Conservation (phyloP, 1,140 invertebrate species). For the Atta texana region DNA sequence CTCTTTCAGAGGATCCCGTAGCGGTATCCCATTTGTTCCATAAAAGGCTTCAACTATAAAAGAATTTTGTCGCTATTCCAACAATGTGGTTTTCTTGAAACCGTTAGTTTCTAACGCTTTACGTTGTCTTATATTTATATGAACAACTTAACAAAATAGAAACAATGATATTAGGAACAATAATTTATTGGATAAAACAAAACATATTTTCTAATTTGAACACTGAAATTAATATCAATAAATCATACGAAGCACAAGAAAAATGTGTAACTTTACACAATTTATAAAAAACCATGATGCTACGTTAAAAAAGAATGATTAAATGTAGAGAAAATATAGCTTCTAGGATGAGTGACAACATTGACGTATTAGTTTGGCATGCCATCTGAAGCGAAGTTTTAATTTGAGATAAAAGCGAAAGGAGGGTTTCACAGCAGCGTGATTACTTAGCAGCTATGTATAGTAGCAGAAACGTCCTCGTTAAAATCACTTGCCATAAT, state of each 20-base stretch:
- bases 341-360: conserved; percentile 2
- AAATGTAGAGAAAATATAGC: conserved; percentile 17
- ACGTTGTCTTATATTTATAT: neutral
- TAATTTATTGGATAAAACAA: neutral
- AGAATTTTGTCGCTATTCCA: conserved; percentile 8
- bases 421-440: conserved; percentile 22
- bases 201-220: neutral
- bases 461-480: conserved; percentile 48
- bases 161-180: neutral
- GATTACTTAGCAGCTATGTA: conserved; percentile 56
- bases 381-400: conserved; percentile 64
- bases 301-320: neutral
- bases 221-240: too few relatives aligned
- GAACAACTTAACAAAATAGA: neutral
- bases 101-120: neutral
- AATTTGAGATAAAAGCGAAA: conserved; percentile 75
- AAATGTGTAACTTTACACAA: neutral
- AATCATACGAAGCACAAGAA: neutral
- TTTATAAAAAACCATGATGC: neutral
- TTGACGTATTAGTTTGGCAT: conserved; percentile 45
- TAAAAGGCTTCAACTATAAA: conserved; percentile 8
- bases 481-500: conserved; percentile 65
- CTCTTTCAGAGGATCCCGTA: neutral
- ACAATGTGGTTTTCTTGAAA: neutral
- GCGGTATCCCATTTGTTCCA: neutral